Conservation (phyloP, 2,888 invertebrate genomes). For the Cancer borealis region DNA sequence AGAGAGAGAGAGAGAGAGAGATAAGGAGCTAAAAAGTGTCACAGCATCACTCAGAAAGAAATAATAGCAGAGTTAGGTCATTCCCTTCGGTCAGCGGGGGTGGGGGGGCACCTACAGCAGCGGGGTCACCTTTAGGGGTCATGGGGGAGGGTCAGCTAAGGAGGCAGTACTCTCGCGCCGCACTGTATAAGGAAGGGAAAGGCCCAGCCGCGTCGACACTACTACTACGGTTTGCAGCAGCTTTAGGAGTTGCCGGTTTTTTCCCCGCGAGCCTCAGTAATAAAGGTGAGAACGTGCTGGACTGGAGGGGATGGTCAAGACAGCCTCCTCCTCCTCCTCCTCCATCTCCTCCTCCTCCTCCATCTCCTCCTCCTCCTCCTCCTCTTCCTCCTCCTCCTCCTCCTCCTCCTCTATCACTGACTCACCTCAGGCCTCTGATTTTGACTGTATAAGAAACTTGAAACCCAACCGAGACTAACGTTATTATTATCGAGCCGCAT, state of each 20-base stretch:
- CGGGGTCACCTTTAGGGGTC: conserved; percentile 34
- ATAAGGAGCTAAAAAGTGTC: not conserved
- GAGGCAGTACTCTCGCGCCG: not conserved
- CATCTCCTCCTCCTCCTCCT: not conserved
- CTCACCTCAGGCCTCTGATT: not conserved
- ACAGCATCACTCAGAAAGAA: not conserved
- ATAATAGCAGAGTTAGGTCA: not conserved
- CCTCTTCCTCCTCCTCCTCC: not conserved
- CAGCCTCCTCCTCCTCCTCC: not conserved
- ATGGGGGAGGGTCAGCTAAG: not conserved
- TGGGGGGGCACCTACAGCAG: not conserved
- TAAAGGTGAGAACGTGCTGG: conserved; percentile 10
- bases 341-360: not conserved
- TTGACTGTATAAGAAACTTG: not conserved
- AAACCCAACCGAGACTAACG: not conserved
- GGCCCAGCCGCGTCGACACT: not conserved
- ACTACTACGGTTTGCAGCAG: not conserved
- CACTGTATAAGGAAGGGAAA: not conserved
- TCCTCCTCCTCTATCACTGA: not conserved
- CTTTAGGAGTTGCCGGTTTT: not conserved
- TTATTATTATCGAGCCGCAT: not conserved
- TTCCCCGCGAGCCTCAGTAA: not conserved
- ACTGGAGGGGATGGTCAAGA: not conserved
- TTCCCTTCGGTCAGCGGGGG: not conserved
- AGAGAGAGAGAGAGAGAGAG: conserved; percentile 7